phyloP scores from a whole-genome alignment of 2,113 vertebrate genomes.

The Psilopsiagon aurifrons region DNA sequence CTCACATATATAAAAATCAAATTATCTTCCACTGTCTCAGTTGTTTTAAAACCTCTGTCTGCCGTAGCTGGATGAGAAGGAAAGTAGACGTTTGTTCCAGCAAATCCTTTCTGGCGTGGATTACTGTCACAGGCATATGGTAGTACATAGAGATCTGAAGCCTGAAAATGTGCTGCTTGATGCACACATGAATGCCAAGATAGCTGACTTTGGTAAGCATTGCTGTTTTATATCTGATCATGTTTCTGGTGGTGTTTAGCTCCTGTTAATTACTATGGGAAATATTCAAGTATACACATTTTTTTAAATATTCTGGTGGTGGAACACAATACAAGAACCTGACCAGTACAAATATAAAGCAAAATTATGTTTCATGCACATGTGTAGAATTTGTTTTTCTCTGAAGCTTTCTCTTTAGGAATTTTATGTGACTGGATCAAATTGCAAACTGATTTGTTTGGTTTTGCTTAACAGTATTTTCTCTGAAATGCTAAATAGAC shows the following conservation, averaged over 20 bases:
- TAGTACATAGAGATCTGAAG: slow-evolving; percentile 97
- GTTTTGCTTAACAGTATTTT: background rate
- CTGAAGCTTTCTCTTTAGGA: background rate
- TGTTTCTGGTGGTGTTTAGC: background rate
- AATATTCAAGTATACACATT: background rate
- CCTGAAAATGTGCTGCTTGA: slow-evolving; percentile 99
- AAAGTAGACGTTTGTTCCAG: slow-evolving; percentile 95
- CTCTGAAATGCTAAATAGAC: background rate
- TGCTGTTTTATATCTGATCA: background rate
- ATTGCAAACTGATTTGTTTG: background rate
- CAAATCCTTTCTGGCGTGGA: slow-evolving; percentile 99
- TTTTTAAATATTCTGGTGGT: background rate
- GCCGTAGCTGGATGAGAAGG: slow-evolving; percentile 93
- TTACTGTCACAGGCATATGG: slow-evolving; percentile 99
- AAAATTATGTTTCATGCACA: background rate
- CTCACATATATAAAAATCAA: background rate
- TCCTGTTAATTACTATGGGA: background rate
- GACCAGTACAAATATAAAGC: background rate
- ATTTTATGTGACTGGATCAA: background rate
- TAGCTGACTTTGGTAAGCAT: slow-evolving; percentile 94
- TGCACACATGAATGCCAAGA: slow-evolving; percentile 99
- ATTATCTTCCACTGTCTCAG: background rate
- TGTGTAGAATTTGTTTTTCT: background rate
- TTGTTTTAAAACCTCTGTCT: background rate
- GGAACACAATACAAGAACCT: background rate